Evolutionary conservation across 2,113 vertebrate genomes (phyloP), one percentile per base, ranked within the genome.

Genomic region (Indri indri): DNA sequence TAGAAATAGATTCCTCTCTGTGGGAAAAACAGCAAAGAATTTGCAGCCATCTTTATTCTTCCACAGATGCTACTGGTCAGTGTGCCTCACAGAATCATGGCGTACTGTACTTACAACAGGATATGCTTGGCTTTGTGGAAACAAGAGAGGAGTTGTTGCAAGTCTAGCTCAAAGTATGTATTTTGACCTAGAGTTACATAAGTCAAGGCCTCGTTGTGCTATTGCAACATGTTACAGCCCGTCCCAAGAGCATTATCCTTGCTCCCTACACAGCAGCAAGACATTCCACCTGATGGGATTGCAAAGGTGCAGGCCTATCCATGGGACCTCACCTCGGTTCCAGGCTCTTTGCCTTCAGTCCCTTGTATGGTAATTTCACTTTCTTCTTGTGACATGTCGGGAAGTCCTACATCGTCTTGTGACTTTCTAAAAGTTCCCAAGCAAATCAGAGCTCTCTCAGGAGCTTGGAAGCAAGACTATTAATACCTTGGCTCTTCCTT

Each of bases 61-160:
- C 76, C 32, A 25, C 27, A n/a, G 42, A 66, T 34, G 77, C 57
- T 50, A 5, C 47, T 5, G 42, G 22, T 45, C 71, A 23, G 6
- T 37, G 1, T 9, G 52, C 37, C 23, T 47, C 61, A 4, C 10
- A 23, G 23, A 27, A 32, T 57, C 32, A 0, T 4, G 8, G 12
- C 4, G 22, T 13, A 16, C n/a, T 61, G n/a, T 27, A 65, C 0
- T 20, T 10, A 66, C n/a, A 17, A 30, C 11, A 40, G 22, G 25
- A 52, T 20, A 23, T 18, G 13, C 12, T 47, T 34, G 86, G 6
- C 42, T 66, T 61, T 0, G 0, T 42, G 77, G 50, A 57, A 63
- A 47, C 6, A 66, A 40, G 40, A 2, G 0, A 57, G 34, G n/a
- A 12, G 25, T 12, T 50, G 23, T 1, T 20, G 5, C 17, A 65